phyloP scores from a whole-genome alignment of 2,797 vertebrate species.

The Novumbra hubbsi region DNA sequence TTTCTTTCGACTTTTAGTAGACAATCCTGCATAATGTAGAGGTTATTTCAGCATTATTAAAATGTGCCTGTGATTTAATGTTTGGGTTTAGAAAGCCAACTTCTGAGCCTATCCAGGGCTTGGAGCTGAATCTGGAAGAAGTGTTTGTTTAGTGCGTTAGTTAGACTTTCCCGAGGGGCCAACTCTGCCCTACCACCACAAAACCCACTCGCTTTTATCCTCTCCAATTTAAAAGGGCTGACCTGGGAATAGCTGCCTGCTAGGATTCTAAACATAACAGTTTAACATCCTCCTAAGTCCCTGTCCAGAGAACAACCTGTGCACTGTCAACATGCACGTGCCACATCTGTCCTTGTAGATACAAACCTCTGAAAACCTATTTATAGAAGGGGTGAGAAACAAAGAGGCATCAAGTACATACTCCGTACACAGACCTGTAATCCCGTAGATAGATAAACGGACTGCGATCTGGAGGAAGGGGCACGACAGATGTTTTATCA shows the following conservation, averaged over 20 bases:
- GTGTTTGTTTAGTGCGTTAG: conserved; percentile 4
- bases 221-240: background rate
- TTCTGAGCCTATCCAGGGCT: conserved; percentile 10
- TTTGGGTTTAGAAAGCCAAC: conserved; percentile 11
- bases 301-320: conserved; percentile 37
- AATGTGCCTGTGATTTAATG: conserved; percentile 14
- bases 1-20: conserved; percentile 34
- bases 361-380: conserved; percentile 8
- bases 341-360: conserved; percentile 33
- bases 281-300: conserved; percentile 22
- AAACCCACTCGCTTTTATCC: background rate
- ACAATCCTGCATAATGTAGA: conserved; percentile 25
- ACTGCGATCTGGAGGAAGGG: conserved; percentile 17
- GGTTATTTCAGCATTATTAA: background rate
- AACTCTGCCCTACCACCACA: conserved; percentile 19
- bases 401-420: conserved; percentile 59
- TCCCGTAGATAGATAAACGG: conserved; percentile 55
- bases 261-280: conserved; percentile 46
- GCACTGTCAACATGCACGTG: conserved; percentile 27
- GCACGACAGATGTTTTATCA: conserved; percentile 58
- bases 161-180: background rate
- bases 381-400: conserved; percentile 12
- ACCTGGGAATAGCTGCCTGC: conserved; percentile 41
- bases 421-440: conserved; percentile 36
- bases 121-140: background rate